Evolutionary conservation across 2,888 invertebrate genomes (phyloP).

Genomic region (Hyles lineata): DNA sequence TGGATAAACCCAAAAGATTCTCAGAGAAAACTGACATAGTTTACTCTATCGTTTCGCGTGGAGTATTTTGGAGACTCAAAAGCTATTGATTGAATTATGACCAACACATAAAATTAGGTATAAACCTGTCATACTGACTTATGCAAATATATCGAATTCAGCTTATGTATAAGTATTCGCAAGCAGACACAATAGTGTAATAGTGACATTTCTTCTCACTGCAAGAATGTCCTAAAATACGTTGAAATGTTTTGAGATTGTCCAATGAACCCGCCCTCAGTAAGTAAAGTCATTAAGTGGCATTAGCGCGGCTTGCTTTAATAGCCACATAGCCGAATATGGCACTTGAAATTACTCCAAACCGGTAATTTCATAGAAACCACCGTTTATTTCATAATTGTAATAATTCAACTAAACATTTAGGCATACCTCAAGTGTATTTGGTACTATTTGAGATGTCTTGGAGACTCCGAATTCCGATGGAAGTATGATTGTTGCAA

Average conservation of each 20-base stretch:
- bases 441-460: neutral
- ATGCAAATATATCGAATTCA: no score
- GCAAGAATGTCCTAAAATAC: neutral
- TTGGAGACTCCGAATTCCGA: no score
- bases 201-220: neutral
- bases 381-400: conserved; percentile 6
- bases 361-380: conserved; percentile 24
- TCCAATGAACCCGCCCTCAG: neutral
- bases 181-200: no score
- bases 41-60: no score
- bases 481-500: no score
- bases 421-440: neutral
- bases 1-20: no score
- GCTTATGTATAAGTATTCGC: no score
- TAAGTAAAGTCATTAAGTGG: conserved; percentile 6
- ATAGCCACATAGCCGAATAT: conserved; percentile 4
- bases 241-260: neutral
- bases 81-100: no score
- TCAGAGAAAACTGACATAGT: no score
- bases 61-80: no score
- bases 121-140: no score
- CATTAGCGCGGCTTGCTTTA: neutral
- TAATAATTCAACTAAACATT: neutral
- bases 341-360: neutral
- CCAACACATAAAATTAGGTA: no score